Evolutionary conservation across 2,888 invertebrate species (phyloP).

Genomic region (Ellobium chinense): DNA sequence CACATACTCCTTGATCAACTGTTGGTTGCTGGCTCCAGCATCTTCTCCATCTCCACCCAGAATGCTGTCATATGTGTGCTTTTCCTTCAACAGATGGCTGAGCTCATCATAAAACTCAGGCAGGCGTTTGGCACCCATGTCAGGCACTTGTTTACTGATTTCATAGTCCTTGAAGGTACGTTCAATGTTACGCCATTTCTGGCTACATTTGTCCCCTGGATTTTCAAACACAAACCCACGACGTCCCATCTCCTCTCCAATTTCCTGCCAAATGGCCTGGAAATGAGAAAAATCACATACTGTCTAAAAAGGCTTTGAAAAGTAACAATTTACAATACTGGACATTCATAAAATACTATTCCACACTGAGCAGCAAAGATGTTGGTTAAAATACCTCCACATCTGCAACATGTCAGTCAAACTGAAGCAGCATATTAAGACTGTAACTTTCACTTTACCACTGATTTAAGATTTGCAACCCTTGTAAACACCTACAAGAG

Average conservation of each 20-base stretch:
- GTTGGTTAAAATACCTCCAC: too few species aligned
- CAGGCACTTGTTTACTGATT: not conserved
- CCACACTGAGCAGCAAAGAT: too few species aligned
- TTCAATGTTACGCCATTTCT: conserved; percentile 15
- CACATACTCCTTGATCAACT: not conserved
- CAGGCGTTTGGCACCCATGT: not conserved
- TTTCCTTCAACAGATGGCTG: not conserved
- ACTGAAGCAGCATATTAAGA: too few species aligned
- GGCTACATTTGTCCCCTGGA: conserved; percentile 2
- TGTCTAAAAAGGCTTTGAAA: not conserved
- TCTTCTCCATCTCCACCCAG: not conserved
- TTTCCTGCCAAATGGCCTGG: conserved; percentile 4
- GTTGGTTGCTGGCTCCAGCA: not conserved
- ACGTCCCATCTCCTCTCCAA: not conserved
- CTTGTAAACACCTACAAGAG: too few species aligned
- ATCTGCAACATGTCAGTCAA: too few species aligned
- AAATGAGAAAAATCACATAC: not conserved
- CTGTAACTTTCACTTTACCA: too few species aligned
- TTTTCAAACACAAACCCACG: not conserved
- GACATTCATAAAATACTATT: too few species aligned
- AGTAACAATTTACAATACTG: too few species aligned
- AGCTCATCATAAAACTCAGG: conserved; percentile 4
- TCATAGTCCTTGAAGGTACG: conserved; percentile 5
- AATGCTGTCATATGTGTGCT: not conserved
- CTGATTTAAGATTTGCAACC: too few species aligned